These are phyloP conservation scores for Pediacus dermestoides DNA, from an alignment of 2,888 invertebrate genomes.

Conservation along the genomic window DNA sequence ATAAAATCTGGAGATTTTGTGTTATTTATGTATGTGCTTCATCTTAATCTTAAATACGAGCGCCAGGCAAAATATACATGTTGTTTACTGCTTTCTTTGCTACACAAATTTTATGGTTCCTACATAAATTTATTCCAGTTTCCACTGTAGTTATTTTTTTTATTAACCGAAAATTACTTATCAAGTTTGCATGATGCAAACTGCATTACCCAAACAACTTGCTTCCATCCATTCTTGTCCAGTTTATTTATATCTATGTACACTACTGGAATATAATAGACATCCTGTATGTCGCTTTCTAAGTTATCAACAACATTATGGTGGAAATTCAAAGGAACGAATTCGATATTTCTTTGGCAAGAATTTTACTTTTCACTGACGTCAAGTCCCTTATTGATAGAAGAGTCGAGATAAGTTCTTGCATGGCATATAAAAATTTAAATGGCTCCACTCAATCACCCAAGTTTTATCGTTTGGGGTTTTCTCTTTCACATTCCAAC, in stretches of 20 bases:
- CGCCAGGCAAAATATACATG: neutral
- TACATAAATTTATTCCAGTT: neutral
- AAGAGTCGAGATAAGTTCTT: constrained; percentile 1
- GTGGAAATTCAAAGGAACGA: neutral
- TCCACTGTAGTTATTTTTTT: neutral
- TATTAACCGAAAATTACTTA: neutral
- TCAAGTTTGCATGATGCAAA: constrained; percentile 24
- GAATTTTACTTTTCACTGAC: constrained; percentile 3
- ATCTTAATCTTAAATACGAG: constrained; percentile 2
- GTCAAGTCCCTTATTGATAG: constrained; percentile 3
- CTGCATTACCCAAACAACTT: too few species aligned
- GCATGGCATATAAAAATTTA: constrained; percentile 2
- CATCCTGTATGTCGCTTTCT: too few species aligned
- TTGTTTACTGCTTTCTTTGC: constrained; percentile 5
- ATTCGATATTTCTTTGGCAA: constrained; percentile 2
- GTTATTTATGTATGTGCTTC: constrained; percentile 4
- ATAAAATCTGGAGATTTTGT: constrained; percentile 5
- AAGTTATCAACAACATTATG: too few species aligned
- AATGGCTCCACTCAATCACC: constrained; percentile 3
- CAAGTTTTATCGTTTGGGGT: neutral
- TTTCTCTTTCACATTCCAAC: neutral
- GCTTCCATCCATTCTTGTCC: too few species aligned
- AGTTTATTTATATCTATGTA: too few species aligned
- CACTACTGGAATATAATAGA: too few species aligned
- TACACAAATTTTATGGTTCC: constrained; percentile 4